Evolutionary conservation across 2,888 invertebrate genomes (phyloP).

Genomic region (Timema podura): DNA sequence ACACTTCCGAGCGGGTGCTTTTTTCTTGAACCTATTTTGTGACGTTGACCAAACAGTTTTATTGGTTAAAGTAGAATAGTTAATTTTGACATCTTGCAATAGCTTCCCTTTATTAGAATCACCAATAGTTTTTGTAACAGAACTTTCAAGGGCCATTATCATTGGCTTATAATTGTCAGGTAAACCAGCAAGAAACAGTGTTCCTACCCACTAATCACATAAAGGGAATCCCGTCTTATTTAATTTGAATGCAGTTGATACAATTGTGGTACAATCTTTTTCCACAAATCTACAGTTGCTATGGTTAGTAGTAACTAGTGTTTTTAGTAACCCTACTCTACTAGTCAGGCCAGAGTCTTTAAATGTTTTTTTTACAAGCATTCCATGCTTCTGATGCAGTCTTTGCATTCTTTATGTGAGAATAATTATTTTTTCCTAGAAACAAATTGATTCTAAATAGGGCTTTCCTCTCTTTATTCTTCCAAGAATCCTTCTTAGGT

Average conservation of each 20-base stretch:
- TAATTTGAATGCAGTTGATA: conserved; percentile 8
- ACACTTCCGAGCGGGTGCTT: background rate
- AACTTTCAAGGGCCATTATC: conserved; percentile 12
- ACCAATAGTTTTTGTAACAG: background rate
- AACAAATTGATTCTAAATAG: background rate
- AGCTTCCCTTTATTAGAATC: background rate
- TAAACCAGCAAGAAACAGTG: background rate
- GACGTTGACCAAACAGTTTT: too few species aligned
- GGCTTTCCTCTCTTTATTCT: background rate
- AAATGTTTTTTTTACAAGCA: background rate
- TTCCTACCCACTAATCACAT: conserved; percentile 6
- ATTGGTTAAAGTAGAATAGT: too few species aligned
- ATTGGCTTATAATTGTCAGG: conserved; percentile 5
- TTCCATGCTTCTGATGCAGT: conserved; percentile 4
- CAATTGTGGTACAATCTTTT: background rate
- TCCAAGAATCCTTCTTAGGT: background rate
- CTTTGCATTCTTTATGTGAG: background rate
- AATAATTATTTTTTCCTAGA: background rate
- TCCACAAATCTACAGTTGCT: background rate
- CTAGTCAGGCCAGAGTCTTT: background rate
- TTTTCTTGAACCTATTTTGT: background rate
- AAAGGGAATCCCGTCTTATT: background rate
- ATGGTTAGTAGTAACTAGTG: background rate
- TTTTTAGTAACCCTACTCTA: conserved; percentile 1
- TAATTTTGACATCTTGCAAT: too few species aligned